A percentile compares a stretch with the other conserved stretches of the same genome.
Conservation (phyloP, 2,797 vertebrate genomes). For the Pantherophis vulpinus region DNA sequence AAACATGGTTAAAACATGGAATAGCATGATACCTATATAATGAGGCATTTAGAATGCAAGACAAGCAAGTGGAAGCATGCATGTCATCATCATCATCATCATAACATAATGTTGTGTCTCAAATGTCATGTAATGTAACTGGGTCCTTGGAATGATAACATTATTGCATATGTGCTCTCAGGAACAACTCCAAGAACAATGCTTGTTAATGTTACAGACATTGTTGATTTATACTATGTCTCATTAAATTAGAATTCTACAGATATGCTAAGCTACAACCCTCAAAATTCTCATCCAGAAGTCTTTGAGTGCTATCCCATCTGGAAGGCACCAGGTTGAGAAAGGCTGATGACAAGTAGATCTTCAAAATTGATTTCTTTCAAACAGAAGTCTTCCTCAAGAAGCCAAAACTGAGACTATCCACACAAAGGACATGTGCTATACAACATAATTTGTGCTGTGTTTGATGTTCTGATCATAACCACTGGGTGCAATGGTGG, state of each 20-base stretch:
- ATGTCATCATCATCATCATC: neutral
- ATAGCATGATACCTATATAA: neutral
- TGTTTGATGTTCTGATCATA: neutral
- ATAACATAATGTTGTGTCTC: neutral
- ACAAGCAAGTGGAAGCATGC: neutral
- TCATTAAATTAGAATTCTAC: neutral
- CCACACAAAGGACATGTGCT: neutral
- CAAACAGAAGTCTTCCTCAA: neutral
- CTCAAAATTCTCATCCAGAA: neutral
- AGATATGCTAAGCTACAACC: neutral
- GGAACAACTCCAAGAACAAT: neutral
- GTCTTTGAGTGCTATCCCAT: neutral
- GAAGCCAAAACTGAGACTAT: neutral
- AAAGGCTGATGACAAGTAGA: neutral
- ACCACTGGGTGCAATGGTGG: neutral
- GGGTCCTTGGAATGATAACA: neutral
- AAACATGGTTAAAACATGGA: neutral
- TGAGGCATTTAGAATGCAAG: neutral
- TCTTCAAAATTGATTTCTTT: neutral
- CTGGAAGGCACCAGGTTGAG: neutral
- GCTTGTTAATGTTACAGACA: neutral
- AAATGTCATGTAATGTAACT: neutral
- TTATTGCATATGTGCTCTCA: neutral
- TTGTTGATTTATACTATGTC: neutral
- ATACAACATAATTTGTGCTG: neutral